A percentile compares a stretch with the other conserved stretches of the same genome.
These are phyloP conservation scores for Heterotilapia buettikoferi DNA, from an alignment of 2,113 vertebrate species.

Conservation along the genomic window DNA sequence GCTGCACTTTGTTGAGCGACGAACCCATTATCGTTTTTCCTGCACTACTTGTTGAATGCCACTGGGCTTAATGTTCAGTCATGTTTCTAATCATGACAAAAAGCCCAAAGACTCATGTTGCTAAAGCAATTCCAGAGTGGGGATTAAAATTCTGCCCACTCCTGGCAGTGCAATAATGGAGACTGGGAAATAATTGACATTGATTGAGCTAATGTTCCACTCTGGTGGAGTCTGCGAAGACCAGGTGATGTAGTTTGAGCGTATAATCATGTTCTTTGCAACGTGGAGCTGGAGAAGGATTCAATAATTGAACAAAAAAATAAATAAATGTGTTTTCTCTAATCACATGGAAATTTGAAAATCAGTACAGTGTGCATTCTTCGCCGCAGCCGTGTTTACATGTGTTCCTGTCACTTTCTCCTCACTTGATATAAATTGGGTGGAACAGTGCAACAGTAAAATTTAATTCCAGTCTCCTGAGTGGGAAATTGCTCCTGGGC, in stretches of 20 bases:
- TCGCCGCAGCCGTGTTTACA: neutral
- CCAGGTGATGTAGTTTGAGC: constrained; percentile 49
- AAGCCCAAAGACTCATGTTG: constrained; percentile 35
- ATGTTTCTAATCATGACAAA: constrained; percentile 62
- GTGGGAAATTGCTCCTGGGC: neutral
- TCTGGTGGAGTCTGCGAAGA: constrained; percentile 31
- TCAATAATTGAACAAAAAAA: constrained; percentile 61
- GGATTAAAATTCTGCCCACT: constrained; percentile 58
- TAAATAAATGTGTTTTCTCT: constrained; percentile 51
- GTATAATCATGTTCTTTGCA: constrained; percentile 55
- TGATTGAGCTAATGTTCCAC: constrained; percentile 72
- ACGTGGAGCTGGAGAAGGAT: constrained; percentile 30
- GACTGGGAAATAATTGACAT: constrained; percentile 68
- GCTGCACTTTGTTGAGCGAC: constrained; percentile 10
- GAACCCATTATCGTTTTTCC: constrained; percentile 30
- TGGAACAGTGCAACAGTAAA: neutral
- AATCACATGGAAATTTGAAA: constrained; percentile 45
- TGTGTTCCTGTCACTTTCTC: neutral
- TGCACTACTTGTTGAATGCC: constrained; percentile 36
- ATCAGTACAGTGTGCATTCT: constrained; percentile 14
- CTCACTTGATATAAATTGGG: neutral
- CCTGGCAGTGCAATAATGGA: constrained; percentile 62
- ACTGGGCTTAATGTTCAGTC: constrained; percentile 47
- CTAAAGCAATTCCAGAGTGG: constrained; percentile 40
- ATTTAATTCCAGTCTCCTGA: neutral